Percentiles rank a stretch among this genome's conserved stretches.
phyloP scores from a whole-genome alignment of 2,888 invertebrate species.

The Galerucella nymphaeae region DNA sequence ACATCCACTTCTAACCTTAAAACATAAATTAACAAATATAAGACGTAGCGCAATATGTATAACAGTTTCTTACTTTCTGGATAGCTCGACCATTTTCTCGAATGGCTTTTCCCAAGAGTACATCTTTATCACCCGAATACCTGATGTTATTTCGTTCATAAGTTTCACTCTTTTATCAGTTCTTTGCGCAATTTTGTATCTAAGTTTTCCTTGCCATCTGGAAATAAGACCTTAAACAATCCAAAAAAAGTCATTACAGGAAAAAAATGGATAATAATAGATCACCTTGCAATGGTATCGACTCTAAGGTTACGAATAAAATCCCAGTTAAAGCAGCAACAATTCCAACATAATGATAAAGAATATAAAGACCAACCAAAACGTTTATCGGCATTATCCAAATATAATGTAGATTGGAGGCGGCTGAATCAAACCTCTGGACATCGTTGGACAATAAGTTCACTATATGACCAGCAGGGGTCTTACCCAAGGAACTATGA shows the following conservation, averaged over 20 bases:
- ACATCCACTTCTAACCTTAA: not conserved
- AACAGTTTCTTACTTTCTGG: not conserved
- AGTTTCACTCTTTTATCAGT: slow-evolving; percentile 6
- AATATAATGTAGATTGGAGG: slow-evolving; percentile 77
- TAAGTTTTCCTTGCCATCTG: not conserved
- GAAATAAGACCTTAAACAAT: slow-evolving; percentile 58
- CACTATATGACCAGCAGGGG: slow-evolving; percentile 85
- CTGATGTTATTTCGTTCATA: slow-evolving; percentile 14
- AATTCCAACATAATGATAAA: slow-evolving; percentile 69
- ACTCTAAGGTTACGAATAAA: slow-evolving; percentile 68
- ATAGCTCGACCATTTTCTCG: slow-evolving; percentile 4
- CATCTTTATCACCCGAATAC: slow-evolving; percentile 17
- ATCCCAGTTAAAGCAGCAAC: slow-evolving; percentile 72
- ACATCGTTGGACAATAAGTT: slow-evolving; percentile 90
- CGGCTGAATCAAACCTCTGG: slow-evolving; percentile 80
- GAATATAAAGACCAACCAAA: slow-evolving; percentile 71
- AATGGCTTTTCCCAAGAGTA: slow-evolving; percentile 21
- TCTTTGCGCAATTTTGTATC: not conserved
- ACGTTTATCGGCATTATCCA: slow-evolving; percentile 85
- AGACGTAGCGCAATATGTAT: too few relatives aligned
- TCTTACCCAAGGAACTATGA: slow-evolving; percentile 79
- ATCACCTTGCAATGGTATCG: slow-evolving; percentile 68
- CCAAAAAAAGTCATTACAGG: not conserved
- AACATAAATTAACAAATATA: not conserved
- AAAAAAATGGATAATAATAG: not conserved